These are phyloP conservation scores for Edolisoma coerulescens DNA, from an alignment of 2,113 vertebrate genomes.

Conservation along the genomic window DNA sequence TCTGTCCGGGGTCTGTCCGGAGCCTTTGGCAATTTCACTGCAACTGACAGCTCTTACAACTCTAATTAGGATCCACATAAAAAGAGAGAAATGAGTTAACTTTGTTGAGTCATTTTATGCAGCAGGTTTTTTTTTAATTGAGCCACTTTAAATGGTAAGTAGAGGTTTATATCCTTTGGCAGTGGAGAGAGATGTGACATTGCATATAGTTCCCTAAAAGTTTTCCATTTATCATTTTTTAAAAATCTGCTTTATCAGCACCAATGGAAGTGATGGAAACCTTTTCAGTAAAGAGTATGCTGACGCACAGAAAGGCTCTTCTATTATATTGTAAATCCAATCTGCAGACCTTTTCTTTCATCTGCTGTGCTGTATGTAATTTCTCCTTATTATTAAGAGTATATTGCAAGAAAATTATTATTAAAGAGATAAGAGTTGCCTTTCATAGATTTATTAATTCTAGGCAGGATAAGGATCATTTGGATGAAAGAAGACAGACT, in stretches of 20 bases:
- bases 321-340: neutral
- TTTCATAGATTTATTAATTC: conserved; percentile 30
- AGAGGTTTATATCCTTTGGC: neutral
- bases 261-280: neutral
- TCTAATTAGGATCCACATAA: neutral
- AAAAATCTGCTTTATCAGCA: neutral
- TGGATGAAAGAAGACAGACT: neutral
- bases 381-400: neutral
- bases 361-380: neutral
- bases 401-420: conserved; percentile 8
- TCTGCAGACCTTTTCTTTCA: neutral
- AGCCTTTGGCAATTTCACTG: neutral
- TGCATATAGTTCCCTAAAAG: neutral
- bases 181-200: neutral
- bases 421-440: neutral
- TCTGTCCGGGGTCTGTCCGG: accelerated
- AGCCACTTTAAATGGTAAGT: neutral
- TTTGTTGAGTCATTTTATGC: neutral
- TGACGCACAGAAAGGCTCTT: neutral
- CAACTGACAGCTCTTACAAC: neutral
- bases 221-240: neutral
- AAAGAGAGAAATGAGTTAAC: neutral
- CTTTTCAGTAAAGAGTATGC: neutral
- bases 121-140: neutral
- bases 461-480: neutral